Percentiles rank a stretch among this genome's conserved stretches.
Conservation (phyloP, 2,888 invertebrate species). For the Acleris sparsana region DNA sequence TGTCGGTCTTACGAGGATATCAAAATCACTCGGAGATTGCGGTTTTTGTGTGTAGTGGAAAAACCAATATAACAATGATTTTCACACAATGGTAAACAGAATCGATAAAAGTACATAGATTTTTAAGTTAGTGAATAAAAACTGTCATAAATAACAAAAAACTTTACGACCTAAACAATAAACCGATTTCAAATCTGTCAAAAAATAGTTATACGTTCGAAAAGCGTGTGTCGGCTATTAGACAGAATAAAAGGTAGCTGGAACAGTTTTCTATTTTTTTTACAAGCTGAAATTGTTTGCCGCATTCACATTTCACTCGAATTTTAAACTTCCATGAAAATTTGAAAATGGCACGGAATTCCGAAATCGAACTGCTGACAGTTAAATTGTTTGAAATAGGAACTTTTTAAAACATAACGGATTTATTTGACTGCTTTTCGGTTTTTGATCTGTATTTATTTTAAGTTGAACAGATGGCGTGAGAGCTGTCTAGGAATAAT, state of each 20-base stretch:
- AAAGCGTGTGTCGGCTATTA: not conserved
- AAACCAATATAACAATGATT: no score
- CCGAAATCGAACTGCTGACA: conserved; percentile 6
- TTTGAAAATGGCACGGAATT: conserved; percentile 9
- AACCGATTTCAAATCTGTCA: conserved; percentile 2
- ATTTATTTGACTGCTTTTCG: not conserved
- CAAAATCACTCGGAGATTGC: no score
- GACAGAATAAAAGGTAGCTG: conserved; percentile 1
- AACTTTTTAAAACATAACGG: not conserved
- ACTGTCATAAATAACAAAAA: not conserved
- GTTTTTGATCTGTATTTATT: not conserved
- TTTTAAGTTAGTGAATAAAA: not conserved
- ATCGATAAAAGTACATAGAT: no score
- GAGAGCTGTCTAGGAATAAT: not conserved
- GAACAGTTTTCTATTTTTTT: conserved; percentile 7
- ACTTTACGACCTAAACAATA: not conserved
- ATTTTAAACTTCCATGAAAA: not conserved
- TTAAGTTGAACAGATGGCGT: not conserved
- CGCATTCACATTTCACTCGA: conserved; percentile 1
- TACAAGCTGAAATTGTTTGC: conserved; percentile 6
- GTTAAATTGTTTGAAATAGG: conserved; percentile 9
- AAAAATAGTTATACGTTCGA: conserved; percentile 7
- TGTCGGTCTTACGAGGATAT: no score
- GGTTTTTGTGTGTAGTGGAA: no score
- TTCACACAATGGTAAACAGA: no score